Evolutionary conservation across 2,888 invertebrate species (phyloP).

Genomic region (Ochropleura plecta): DNA sequence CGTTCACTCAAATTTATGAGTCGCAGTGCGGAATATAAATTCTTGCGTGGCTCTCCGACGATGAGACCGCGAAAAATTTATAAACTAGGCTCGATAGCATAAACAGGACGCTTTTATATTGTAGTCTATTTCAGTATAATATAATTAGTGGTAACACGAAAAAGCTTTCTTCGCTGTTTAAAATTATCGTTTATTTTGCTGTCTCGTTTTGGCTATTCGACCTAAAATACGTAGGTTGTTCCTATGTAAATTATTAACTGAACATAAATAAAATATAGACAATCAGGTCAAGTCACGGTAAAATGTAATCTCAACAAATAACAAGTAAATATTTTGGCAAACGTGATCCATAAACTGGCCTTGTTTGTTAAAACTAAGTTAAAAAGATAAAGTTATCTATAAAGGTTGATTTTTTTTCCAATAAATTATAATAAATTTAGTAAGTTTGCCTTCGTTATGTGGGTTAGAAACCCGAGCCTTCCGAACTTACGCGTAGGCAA

Average conservation of each 20-base stretch:
- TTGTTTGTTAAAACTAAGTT: constrained; percentile 61
- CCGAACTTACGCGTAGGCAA: constrained; percentile 57
- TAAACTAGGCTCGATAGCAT: constrained; percentile 72
- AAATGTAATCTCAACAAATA: constrained; percentile 38
- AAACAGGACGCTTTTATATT: constrained; percentile 48
- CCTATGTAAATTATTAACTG: constrained; percentile 17
- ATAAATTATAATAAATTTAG: constrained; percentile 69
- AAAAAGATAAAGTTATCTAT: constrained; percentile 57
- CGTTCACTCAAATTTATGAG: constrained; percentile 88
- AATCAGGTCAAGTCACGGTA: constrained; percentile 21
- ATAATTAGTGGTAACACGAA: constrained; percentile 56
- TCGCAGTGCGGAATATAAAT: constrained; percentile 90
- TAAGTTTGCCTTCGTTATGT: constrained; percentile 62
- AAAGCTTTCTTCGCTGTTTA: constrained; percentile 46
- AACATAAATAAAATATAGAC: constrained; percentile 7
- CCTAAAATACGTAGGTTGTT: not conserved
- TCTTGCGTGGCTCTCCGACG: constrained; percentile 81
- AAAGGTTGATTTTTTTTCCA: constrained; percentile 63
- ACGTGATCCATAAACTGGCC: constrained; percentile 36
- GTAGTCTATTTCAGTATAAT: constrained; percentile 37
- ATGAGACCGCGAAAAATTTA: constrained; percentile 82
- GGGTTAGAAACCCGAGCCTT: constrained; percentile 46
- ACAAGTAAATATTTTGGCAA: constrained; percentile 53
- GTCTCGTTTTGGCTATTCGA: constrained; percentile 15
- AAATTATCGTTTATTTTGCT: constrained; percentile 25